Evolutionary conservation across 2,888 invertebrate genomes (phyloP).

Genomic region (Sialis lutaria): DNA sequence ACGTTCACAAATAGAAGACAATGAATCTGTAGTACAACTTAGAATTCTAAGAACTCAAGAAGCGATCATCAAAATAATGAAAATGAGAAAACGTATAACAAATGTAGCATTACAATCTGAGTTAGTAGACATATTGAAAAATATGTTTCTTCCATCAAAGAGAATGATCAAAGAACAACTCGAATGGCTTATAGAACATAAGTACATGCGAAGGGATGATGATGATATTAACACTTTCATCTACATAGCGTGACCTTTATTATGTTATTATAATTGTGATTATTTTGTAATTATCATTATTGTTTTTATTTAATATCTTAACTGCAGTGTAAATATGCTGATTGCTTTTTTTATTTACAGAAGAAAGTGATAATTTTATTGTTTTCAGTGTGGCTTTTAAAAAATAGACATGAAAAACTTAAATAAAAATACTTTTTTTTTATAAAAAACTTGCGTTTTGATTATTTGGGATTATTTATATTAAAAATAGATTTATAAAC

Average conservation of each 20-base stretch:
- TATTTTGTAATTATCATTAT: too few relatives aligned
- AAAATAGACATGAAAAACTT: too few relatives aligned
- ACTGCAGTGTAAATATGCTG: too few relatives aligned
- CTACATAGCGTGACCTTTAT: slow-evolving; percentile 68
- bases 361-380: too few relatives aligned
- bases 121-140: slow-evolving; percentile 92
- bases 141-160: slow-evolving; percentile 98
- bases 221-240: slow-evolving; percentile 96
- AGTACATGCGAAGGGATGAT: slow-evolving; percentile 91
- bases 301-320: too few relatives aligned
- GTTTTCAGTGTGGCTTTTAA: too few relatives aligned
- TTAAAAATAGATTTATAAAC: too few relatives aligned
- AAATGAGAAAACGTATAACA: slow-evolving; percentile 89
- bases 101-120: slow-evolving; percentile 94
- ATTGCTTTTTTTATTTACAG: too few relatives aligned
- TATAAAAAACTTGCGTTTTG: too few relatives aligned
- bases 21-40: slow-evolving; percentile 94
- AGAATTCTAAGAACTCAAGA: slow-evolving; percentile 88
- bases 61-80: slow-evolving; percentile 97
- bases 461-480: too few relatives aligned
- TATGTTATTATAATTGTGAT: too few relatives aligned
- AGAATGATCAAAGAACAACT: slow-evolving; percentile 99
- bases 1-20: slow-evolving; percentile 90
- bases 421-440: too few relatives aligned
- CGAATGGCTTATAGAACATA: slow-evolving; percentile 98